Percentiles rank a stretch among this genome's conserved stretches.
phyloP scores from a whole-genome alignment of 53 echinoderm and acorn worm genomes.

The Astropecten irregularis region DNA sequence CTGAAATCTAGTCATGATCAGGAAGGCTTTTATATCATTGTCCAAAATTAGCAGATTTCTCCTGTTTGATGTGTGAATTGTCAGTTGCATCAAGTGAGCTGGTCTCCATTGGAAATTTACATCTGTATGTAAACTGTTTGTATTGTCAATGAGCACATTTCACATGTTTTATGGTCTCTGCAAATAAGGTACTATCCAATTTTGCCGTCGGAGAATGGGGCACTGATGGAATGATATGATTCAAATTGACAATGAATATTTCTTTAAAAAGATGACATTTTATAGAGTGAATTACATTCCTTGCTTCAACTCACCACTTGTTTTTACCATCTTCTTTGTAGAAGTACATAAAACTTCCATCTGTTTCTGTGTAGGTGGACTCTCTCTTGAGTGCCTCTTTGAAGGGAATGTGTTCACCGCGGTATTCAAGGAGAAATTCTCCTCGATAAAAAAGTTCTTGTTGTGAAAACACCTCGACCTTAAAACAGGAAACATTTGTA shows the following conservation, averaged over 20 bases:
- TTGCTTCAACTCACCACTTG: constrained; percentile 21
- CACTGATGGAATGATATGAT: constrained; percentile 7
- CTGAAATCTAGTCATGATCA: too few species aligned
- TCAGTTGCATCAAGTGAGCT: too few species aligned
- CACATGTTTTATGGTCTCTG: too few species aligned
- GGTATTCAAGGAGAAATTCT: constrained; percentile 11
- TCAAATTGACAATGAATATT: background rate
- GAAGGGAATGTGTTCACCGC: background rate
- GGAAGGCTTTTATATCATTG: too few species aligned
- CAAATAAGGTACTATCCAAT: too few species aligned
- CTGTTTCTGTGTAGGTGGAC: background rate
- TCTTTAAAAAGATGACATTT: background rate
- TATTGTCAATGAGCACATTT: too few species aligned
- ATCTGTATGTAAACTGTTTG: too few species aligned
- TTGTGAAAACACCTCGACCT: constrained; percentile 16
- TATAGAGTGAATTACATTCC: constrained; percentile 6
- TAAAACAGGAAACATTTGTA: background rate
- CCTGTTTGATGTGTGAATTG: too few species aligned
- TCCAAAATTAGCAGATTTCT: too few species aligned
- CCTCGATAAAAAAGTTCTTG: background rate
- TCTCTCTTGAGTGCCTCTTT: constrained; percentile 1
- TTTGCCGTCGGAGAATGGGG: background rate
- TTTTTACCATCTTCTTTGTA: background rate
- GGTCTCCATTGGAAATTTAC: too few species aligned
- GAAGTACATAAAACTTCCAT: constrained; percentile 18